A percentile compares a stretch with the other conserved stretches of the same genome.
Conservation (phyloP, 2,888 invertebrate genomes). For the Gnatocerus cornutus region DNA sequence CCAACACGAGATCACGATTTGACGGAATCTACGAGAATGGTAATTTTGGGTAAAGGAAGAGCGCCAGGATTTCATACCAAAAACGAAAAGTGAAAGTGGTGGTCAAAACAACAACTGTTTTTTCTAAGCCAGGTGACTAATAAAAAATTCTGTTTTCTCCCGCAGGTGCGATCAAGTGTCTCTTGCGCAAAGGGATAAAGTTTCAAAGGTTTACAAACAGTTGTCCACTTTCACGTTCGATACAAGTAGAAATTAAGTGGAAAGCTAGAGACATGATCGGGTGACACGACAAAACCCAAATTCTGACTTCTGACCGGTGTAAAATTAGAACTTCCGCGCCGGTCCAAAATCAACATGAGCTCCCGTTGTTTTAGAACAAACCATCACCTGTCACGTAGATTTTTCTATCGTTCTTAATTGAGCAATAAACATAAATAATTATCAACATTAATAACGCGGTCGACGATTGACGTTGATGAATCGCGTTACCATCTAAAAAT, state of each 20-base stretch:
- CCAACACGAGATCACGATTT: constrained; percentile 28
- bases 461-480: constrained; percentile 43
- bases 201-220: constrained; percentile 22
- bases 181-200: constrained; percentile 15
- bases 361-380: too few relatives aligned
- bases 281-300: not conserved
- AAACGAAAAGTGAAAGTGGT: constrained; percentile 34
- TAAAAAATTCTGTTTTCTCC: constrained; percentile 33
- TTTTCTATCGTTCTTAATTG: constrained; percentile 33
- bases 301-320: constrained; percentile 15
- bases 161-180: not conserved
- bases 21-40: constrained; percentile 15
- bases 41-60: constrained; percentile 13
- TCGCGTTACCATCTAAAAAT: constrained; percentile 35
- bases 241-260: constrained; percentile 26
- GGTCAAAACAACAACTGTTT: not conserved
- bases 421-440: constrained; percentile 46
- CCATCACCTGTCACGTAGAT: not conserved
- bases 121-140: constrained; percentile 31
- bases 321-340: constrained; percentile 27
- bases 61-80: constrained; percentile 16
- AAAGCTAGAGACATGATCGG: constrained; percentile 2
- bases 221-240: constrained; percentile 30
- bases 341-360: constrained; percentile 27
- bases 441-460: constrained; percentile 39